Evolutionary conservation across 2,888 invertebrate genomes (phyloP).

Genomic region (Folsomia manolachei): DNA sequence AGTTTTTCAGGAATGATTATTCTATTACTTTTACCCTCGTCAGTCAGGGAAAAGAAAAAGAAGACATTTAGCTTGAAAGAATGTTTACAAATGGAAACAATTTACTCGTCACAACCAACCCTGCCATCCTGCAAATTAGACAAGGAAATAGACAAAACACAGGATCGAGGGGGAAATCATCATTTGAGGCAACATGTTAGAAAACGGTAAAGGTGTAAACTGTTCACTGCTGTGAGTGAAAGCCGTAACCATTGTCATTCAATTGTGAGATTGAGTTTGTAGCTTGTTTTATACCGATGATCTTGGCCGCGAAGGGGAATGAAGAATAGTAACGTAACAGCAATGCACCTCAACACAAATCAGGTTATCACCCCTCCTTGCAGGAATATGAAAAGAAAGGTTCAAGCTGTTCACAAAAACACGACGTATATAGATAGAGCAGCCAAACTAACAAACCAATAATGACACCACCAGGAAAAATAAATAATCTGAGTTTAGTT

Average conservation of each 20-base stretch:
- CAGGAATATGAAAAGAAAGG: too few species aligned
- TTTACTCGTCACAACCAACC: too few species aligned
- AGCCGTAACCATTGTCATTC: too few species aligned
- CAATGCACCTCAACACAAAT: background rate
- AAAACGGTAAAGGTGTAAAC: background rate
- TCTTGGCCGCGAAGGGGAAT: background rate
- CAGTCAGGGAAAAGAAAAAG: background rate
- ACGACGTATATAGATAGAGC: too few species aligned
- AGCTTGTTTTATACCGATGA: too few species aligned
- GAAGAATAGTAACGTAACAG: background rate
- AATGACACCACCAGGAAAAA: background rate
- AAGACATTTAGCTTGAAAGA: too few species aligned
- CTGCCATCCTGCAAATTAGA: too few species aligned
- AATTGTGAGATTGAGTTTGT: background rate
- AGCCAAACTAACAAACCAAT: background rate
- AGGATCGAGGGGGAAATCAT: too few species aligned
- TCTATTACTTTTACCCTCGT: conserved; percentile 28
- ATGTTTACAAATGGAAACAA: too few species aligned
- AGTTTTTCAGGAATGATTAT: conserved; percentile 35
- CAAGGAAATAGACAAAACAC: too few species aligned
- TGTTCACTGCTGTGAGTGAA: background rate
- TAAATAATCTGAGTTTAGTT: conserved; percentile 3
- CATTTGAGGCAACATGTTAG: too few species aligned
- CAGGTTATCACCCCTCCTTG: background rate
- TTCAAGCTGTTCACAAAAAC: background rate